Base-by-base conservation (phyloP, 2,888 invertebrate species). In the Andrena marginata region DNA sequence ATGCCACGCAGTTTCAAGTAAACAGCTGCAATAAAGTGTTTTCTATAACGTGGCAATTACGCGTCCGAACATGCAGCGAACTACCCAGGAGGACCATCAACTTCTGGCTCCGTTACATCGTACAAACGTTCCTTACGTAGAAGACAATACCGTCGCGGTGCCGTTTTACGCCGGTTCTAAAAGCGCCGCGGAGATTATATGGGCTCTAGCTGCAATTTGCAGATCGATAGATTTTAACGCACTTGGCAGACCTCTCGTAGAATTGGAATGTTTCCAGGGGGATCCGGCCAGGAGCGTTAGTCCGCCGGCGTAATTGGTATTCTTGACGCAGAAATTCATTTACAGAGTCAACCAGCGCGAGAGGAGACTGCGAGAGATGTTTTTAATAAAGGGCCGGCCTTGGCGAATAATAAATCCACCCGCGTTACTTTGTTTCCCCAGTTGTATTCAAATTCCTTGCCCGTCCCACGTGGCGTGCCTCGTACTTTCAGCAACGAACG, bases 191-290 rank as follows among this genome's bases (percentile, higher is more conserved):
- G 73, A 80, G 81, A 88, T 87, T 88, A 86, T 86, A 83, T 78
- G 81, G 82, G 80, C 80, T 86, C 81, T 71, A 68, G 80, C 76
- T 75, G 81, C 86, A 88, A 88, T 88, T 88, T 88, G 80, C 84
- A 82, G 85, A 87, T 87, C 85, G 86, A 87, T 87, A 88, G 85
- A 86, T 86, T 87, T 87, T 86, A 88, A 87, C 88, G 85, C 88
- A 88, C 82, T 87, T 87, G 87, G 87, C 87, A 88, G 73, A 86
- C 71, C 76, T 80, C 75, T 76, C 80, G 63, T 42, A 67, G 68
- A 77, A 78, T 84, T 87, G 87, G 87, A 88, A 77, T 85, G 80
- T 68, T 87, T 87, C 87, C 87, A 87, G 80, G 59, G 77, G 76
- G 74, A 68, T 71, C 72, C 72, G 74, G 81, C 77, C 69, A 56